Base-by-base conservation (phyloP, 2,797 vertebrate species). In the Sebastes umbrosus region DNA sequence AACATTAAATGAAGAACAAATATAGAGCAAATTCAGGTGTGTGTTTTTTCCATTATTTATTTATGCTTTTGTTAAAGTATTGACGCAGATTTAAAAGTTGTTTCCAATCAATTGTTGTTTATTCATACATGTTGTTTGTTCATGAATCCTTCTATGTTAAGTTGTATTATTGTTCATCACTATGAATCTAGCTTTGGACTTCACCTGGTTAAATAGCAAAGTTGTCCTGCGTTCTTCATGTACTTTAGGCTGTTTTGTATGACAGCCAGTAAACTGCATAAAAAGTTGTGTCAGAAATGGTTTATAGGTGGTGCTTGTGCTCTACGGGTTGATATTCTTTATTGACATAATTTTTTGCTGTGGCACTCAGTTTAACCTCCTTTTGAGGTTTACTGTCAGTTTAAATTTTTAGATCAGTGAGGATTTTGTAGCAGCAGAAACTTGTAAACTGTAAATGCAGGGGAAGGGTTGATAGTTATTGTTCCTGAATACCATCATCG, bases 21-120 rank as follows among this genome's bases (percentile, higher is more conserved):
- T 11, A 11, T 9, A 6, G 32, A 46, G 31, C 31, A 24, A 25
- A 25, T 10, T 71, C 55, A 43, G 82, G 88, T 89, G 57, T 74
- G 64, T 67, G 13, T 52, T 14, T 29, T 18, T 54, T 5, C n/a
- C n/a, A 54, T 54, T 46, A 3, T n/a, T 60, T 39, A 27, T 60
- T 69, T 9, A 5, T 34, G 36, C 16, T 68, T 57, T 58, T 50
- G 5, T 58, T 36, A 1, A n/a, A 36, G 46, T 12, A 43, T 25
- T 69, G 18, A 9, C 57, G 9, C 14, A 68, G 11, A 16, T 73
- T 69, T 52, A 4, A 29, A 46, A 31, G 27, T 39, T 10, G 1
- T 64, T 71, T 52, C 11, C 6, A 32, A 3, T 5, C 32, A 20
- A 3, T 54, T 24, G 6, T 31, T 39, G 12, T 34, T 20, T 46